Conservation (phyloP, 1,140 invertebrate genomes). For the Condylostylus longicornis region DNA sequence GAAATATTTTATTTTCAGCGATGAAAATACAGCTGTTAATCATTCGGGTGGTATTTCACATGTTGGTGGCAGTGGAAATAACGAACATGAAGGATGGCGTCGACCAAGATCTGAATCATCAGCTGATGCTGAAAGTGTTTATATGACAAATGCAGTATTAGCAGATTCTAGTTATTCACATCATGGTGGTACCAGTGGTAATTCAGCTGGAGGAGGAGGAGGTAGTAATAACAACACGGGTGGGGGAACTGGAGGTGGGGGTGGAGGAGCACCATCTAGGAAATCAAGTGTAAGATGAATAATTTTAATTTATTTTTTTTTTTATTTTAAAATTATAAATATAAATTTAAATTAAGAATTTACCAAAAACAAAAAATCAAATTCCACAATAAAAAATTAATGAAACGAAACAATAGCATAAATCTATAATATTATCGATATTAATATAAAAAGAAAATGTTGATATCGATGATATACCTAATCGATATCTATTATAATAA, state of each 20-base stretch:
- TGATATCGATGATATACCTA: no score
- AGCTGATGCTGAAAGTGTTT: constrained; percentile 54
- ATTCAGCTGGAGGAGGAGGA: background rate
- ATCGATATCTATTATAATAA: no score
- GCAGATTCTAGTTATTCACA: constrained; percentile 27
- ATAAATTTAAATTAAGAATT: no score
- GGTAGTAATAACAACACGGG: no score
- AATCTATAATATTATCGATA: no score
- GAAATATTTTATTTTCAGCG: constrained; percentile 32
- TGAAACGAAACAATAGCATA: no score
- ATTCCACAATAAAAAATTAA: no score
- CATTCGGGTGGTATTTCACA: constrained; percentile 21
- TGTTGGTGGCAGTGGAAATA: constrained; percentile 41
- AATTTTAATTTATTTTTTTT: background rate
- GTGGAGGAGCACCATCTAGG: constrained; percentile 28
- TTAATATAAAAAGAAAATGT: no score
- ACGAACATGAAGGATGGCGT: constrained; percentile 39
- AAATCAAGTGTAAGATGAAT: constrained; percentile 25
- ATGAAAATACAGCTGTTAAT: constrained; percentile 36
- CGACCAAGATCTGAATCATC: constrained; percentile 60
- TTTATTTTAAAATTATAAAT: constrained; percentile 23
- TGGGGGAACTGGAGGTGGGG: no score
- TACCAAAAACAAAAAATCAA: no score
- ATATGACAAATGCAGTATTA: constrained; percentile 44
- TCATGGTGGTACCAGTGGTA: no score